Evolutionary conservation across 1,140 invertebrate species (phyloP).

Genomic region (Aphaenogaster ashmeadi): DNA sequence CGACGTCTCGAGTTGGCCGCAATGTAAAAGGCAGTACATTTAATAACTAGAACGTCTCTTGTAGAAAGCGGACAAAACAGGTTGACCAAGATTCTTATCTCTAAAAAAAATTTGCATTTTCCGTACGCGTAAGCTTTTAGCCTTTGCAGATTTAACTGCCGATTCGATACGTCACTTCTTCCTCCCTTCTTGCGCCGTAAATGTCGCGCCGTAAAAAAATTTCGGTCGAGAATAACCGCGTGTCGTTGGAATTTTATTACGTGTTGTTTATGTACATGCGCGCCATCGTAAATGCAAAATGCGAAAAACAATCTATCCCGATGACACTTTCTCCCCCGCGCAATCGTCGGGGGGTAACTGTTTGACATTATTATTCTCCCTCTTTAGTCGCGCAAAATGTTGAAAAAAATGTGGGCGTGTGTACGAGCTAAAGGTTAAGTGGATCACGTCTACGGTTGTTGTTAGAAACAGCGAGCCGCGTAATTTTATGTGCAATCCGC

Average conservation of each 20-base stretch:
- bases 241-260: slow-evolving; percentile 28
- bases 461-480: slow-evolving; percentile 26
- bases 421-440: slow-evolving; percentile 20
- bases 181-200: not conserved
- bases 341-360: slow-evolving; percentile 5
- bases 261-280: not conserved
- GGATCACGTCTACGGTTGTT: slow-evolving; percentile 15
- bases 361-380: slow-evolving; percentile 50
- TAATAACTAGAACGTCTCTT: slow-evolving; percentile 53
- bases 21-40: slow-evolving; percentile 48
- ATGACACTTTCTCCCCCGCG: not conserved
- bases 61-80: slow-evolving; percentile 45
- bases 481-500: slow-evolving; percentile 37
- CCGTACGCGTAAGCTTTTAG: not conserved
- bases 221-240: slow-evolving; percentile 9
- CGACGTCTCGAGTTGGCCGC: slow-evolving; percentile 25
- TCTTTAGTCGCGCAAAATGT: slow-evolving; percentile 13
- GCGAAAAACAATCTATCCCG: slow-evolving; percentile 18
- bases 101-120: slow-evolving; percentile 45
- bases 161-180: not conserved
- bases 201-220: slow-evolving; percentile 10
- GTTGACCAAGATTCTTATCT: slow-evolving; percentile 42
- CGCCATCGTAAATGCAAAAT: slow-evolving; percentile 12
- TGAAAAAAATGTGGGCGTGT: slow-evolving; percentile 32
- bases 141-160: not conserved